Evolutionary conservation across 2,888 invertebrate genomes (phyloP), one percentile per base, ranked within the genome.

Genomic region (Orthosia gothica): DNA sequence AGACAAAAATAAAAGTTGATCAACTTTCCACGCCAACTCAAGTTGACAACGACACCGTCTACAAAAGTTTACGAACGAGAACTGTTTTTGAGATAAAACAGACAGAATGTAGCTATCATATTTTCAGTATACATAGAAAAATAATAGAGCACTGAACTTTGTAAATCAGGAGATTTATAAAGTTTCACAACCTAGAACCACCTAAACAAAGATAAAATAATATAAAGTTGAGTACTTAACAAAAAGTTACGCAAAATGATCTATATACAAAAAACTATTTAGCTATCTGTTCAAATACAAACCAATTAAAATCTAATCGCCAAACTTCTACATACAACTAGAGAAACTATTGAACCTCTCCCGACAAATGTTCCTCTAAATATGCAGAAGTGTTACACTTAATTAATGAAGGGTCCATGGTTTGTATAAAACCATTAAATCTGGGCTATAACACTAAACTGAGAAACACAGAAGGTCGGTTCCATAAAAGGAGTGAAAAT

Each of bases 371-470:
- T 61, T 55, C 54, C 59, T 74, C 79, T 71, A 85, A 85, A 77
- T 82, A 82, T 86, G 79, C 81, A 83, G 74, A 81, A 88, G 83
- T 82, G 81, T 82, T 74, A 85, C 84, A 87, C 83, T 78, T 79
- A 87, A 87, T 84, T 85, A 85, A 88, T 88, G 81, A 84, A 77
- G 64, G 79, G 73, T 62, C 70, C 45, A 65, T 74, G 64, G 81
- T 68, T 68, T 69, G 74, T 83, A 75, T 79, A 76, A 88, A 89
- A 84, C 92, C 93, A 93, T 93, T 93, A 93, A 93, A 92, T 91
- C 87, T 88, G 80, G 58, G 12, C 13, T 70, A 13, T 13, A 55
- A n/a, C 13, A 18, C 5, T 47, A 9, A 20, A n/a, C 3, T 15
- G 2, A 2, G 0, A 20, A 12, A 2, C 7, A n/a, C 61, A 76